Base-by-base conservation (phyloP, 2,113 vertebrate genomes). In the Alces alces region DNA sequence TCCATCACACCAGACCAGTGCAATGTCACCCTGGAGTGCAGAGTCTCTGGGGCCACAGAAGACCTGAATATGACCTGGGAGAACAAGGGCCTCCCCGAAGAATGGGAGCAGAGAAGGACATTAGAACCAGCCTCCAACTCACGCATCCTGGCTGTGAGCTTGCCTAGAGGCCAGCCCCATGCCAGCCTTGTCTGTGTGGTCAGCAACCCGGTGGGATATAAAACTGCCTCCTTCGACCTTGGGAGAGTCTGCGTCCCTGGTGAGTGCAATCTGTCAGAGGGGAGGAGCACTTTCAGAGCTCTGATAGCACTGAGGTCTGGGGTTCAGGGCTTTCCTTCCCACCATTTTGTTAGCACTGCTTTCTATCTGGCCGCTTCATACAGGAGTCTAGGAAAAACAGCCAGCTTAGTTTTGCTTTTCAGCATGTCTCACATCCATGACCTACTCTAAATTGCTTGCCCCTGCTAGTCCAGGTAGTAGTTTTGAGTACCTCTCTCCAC, bases 1-100 rank as follows among this genome's bases (percentile, higher is more conserved):
- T 95, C 96, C 64, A 91, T 89, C 96, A 97, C 97, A 2, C 0
- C 45, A 39, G 95, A 78, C 10, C 94, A 92, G 97, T 98, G 98
- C 90, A 98, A 96, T 12, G 7, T 98, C 4, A 98, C 97, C 0
- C 79, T 98, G 92, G 90, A 98, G 86, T 98, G 98, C 93, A 70
- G 82, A 0, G 54, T 43, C 1, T 0, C 28, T 0, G 86, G 55
- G 23, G 2, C 28, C 11, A 93, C 17, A 15, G 58, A 91, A 1
- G 39, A 85, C 2, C 54, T 98, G 27, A 97, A 85, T 0, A 15
- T 98, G 92, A 98, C 97, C 76, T 98, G 98, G 97, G 13, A 27
- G 3, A 89, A 27, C 57, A 57, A 79, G 39, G 36, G 6, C 39
- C 0, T 86, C 27, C 4, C 12, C 1, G 2, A 2, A 23, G 30